phyloP scores from a whole-genome alignment of 2,888 invertebrate species.

The Octonoba sinensis region DNA sequence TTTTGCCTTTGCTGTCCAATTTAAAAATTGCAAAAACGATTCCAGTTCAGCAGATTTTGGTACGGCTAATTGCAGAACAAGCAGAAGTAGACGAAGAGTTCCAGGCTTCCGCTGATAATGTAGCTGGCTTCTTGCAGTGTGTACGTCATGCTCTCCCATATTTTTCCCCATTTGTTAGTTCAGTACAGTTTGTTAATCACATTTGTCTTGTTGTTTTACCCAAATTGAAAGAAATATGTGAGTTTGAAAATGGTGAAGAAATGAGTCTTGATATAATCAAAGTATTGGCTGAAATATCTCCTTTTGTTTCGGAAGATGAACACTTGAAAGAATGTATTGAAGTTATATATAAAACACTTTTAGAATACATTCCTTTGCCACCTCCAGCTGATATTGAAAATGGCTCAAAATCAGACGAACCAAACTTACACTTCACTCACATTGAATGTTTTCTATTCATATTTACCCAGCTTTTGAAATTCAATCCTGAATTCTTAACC shows the following conservation, averaged over 20 bases:
- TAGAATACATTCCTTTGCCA: conserved; percentile 90
- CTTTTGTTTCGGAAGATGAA: conserved; percentile 72
- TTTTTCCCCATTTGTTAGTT: conserved; percentile 81
- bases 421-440: conserved; percentile 91
- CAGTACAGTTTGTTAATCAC: conserved; percentile 85
- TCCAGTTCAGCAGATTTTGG: conserved; percentile 86
- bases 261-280: conserved; percentile 85
- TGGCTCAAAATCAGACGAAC: conserved; percentile 74
- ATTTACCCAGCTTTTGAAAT: conserved; percentile 82
- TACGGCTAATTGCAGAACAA: conserved; percentile 87
- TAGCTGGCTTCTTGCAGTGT: conserved; percentile 86
- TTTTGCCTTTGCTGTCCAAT: conserved; percentile 87
- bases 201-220: conserved; percentile 88
- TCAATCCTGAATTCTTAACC: conserved; percentile 82
- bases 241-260: conserved; percentile 75
- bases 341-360: conserved; percentile 81
- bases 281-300: conserved; percentile 87
- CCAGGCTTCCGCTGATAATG: conserved; percentile 70
- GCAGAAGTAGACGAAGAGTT: conserved; percentile 80
- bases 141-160: conserved; percentile 86
- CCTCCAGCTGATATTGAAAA: conserved; percentile 75
- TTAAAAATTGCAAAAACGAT: conserved; percentile 86
- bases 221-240: conserved; percentile 71
- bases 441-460: conserved; percentile 90
- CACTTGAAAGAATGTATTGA: conserved; percentile 74